Base-by-base conservation (phyloP, 1,140 invertebrate species). In the Pemphigus obesinymphae region DNA sequence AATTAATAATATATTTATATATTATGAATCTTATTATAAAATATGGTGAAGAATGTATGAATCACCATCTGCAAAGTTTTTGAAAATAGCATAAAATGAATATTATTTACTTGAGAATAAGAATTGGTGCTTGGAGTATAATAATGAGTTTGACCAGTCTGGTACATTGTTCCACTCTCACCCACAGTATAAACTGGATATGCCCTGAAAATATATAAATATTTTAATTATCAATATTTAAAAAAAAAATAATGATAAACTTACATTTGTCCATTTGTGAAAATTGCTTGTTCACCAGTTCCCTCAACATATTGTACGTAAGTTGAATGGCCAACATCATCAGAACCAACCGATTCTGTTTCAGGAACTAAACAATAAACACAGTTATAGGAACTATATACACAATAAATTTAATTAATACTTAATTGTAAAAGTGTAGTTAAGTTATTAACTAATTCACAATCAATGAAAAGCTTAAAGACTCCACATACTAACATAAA, bases 121-220 rank as follows among this genome's bases (percentile, higher is more conserved):
- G 76, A 80, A 61, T 80, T 80, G 43, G 76, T 80, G 70, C 88
- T 88, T 26, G 89, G 87, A 23, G 90, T 89, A 82, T 91, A 91
- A 86, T 91, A 92, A 84, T 92, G 91, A 82, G 88, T 89, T 26
- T 91, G 89, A 83, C 90, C 91, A 84, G 91, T 89, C 83, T 90
- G 90, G 85, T 93, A 94, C 88, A 93, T 90, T 2, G 92, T 90
- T 83, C 90, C 91, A 83, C 91, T 89, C 86, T 92, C 92, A 10
- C 92, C 92, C 82, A 95, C 93, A 82, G 93, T 93, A 86, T 95
- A 95, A 50, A 95, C 93, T 82, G 93, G 93, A 89, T 95, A 95
- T 83, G 92, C 91, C 91, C 93, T 94, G 31, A 53, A 82, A 68
- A 75, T 66, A 40, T 61, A 53, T 61, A 48, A 75, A 73, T 70